Evolutionary conservation across 92 coral and sea anemone genomes (phyloP), one percentile per base, ranked within the genome.

Genomic region (Palythoa caribaeorum): DNA sequence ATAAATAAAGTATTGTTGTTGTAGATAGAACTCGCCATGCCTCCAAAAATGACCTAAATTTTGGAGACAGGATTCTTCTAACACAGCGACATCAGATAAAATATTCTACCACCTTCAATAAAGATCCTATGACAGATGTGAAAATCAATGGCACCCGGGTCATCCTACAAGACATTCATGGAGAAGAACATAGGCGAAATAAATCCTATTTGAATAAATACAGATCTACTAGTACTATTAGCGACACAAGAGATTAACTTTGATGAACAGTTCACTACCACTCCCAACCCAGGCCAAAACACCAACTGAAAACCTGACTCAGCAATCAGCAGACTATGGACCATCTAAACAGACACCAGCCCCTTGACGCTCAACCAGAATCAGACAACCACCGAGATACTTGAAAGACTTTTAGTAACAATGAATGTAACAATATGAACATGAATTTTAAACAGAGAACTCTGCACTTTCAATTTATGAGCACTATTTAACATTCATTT

Each of bases 61-160:
- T 83, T 8, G 81, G 84, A 72, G 88, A 76, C 21, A 16, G 57
- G n/a, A 73, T 81, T 19, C 84, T 89, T 38, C 63, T 89, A 19
- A 57, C 14, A 11, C 89, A 89, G 89, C 50, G 51, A 53, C 83
- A 75, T 28, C 69, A 36, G 39, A 84, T 69, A 77, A 90, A 90
- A 71, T 89, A 36, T 17, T 57, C 86, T 16, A 89, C 78, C 28
- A 86, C 71, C 36, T 65, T 65, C 10, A 68, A 68, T 9, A 68
- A 68, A 68, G 73, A 20, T 12, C 87, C 87, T 4, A 71, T 88
- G 80, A 71, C 79, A 71, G 57, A 69, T 52, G 76, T 68, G 51
- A 68, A 88, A 85, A 69, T 88, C 5, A 69, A 69, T 53, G 87
- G 76, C 5, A 59, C 87, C 11, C 90, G 80, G 36, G n/a, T 76